Conservation (phyloP, 1,140 invertebrate genomes). For the Pollicipes pollicipes region DNA sequence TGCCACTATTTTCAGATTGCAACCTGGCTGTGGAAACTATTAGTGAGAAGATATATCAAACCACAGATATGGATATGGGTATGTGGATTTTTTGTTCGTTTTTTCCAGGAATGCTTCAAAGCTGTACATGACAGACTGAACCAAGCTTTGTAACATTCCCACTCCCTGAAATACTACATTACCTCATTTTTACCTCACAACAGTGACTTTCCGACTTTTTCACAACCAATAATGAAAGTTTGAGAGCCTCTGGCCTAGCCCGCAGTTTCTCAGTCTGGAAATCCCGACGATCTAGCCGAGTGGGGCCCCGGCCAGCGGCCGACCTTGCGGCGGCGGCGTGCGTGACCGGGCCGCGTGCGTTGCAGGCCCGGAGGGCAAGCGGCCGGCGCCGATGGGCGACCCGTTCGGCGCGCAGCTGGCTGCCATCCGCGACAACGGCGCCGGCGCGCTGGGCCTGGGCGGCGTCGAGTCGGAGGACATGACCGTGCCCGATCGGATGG, state of each 20-base stretch:
- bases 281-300: no score
- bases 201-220: no score
- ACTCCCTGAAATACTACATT: no score
- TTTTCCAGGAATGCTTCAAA: no score
- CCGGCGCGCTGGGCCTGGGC: neutral
- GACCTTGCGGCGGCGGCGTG: no score
- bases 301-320: no score
- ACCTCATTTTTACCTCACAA: no score
- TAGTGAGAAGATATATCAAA: neutral
- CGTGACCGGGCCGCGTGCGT: neutral
- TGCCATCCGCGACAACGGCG: neutral
- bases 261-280: no score
- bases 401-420: constrained; percentile 3
- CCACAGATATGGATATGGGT: neutral
- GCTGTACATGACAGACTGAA: no score
- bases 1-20: neutral
- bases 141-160: no score
- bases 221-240: no score
- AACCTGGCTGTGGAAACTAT: neutral
- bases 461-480: constrained; percentile 51
- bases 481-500: constrained; percentile 80
- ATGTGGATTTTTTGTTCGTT: neutral
- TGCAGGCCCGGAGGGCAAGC: constrained; percentile 14
- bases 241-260: no score
- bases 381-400: constrained; percentile 3